Base-by-base conservation (phyloP, 2,797 vertebrate species). In the Malacoraja senta region DNA sequence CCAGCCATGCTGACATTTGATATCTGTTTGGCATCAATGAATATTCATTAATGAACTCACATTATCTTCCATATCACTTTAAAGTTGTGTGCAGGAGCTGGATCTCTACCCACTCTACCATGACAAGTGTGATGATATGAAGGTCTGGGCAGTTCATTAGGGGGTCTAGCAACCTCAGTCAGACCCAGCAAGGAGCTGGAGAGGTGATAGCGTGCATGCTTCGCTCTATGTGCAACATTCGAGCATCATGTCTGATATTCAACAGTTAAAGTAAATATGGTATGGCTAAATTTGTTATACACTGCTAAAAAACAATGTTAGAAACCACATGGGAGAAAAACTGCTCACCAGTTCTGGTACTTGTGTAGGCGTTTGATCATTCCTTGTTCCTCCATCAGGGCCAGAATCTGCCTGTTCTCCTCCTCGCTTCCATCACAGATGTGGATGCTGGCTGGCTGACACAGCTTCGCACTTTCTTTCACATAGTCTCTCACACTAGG, bases 401-500 rank as follows among this genome's bases (percentile, higher is more conserved):
- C 95, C 95, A 99, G 95, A 93, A 99, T 94, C 93, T 94, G 94
- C 0, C 72, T 94, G 95, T 98, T 98, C 96, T 99, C 99, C 93
- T 97, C 96, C 0, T 98, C 97, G 0, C 98, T 98, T 81, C 98
- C 99, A 2, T 99, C 97, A 0, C 99, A 99, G 95, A 99, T 97
- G 94, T 99, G 98, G 61, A 99, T 94, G 93, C 94, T 95, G 1
- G 98, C 97, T 0, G 98, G 99, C 94, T 97, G 97, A 93, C 98
- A 99, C 84, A 99, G 95, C 35, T 93, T 94, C 77, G 96, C 96
- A 0, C 94, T 98, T 80, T 90, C 94, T 88, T 98, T 97, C 90
- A 99, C 96, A 2, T 98, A 99, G 93, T 98, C 96, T 58, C 96
- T 96, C 3, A 97, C 95, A 0, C 96, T 96, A 0, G 95, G 94